Conservation (phyloP, 2,797 vertebrate genomes). For the Hybognathus amarus region DNA sequence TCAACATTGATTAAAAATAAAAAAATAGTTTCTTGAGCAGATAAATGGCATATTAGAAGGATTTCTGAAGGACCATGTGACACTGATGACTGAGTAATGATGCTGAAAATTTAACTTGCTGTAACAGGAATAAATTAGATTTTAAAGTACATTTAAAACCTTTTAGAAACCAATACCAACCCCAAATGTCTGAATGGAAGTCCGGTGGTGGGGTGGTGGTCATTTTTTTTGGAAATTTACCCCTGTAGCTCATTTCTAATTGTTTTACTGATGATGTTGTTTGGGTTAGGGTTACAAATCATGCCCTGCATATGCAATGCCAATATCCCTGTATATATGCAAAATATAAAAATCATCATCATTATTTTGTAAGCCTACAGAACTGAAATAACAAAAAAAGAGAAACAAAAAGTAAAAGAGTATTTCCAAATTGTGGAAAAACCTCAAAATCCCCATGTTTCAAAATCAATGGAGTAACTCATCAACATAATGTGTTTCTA, state of each 20-base stretch:
- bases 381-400: neutral
- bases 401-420: slow-evolving; percentile 51
- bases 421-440: slow-evolving; percentile 44
- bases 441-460: slow-evolving; percentile 52
- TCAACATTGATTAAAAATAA: neutral
- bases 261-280: neutral
- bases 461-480: slow-evolving; percentile 57
- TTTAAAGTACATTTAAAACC: neutral
- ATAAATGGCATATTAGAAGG: neutral
- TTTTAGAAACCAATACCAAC: neutral
- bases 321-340: neutral
- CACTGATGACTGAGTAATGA: neutral
- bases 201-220: neutral
- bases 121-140: neutral
- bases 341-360: neutral
- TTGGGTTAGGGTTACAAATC: neutral
- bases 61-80: neutral
- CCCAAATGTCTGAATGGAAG: neutral
- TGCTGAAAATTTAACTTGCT: neutral
- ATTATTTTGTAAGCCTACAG: slow-evolving; percentile 4
- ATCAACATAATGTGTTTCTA: slow-evolving; percentile 39
- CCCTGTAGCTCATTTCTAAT: neutral
- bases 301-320: neutral
- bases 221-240: neutral
- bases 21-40: neutral